phyloP scores from a whole-genome alignment of 2,113 vertebrate genomes.

The Megaceryle torquata region DNA sequence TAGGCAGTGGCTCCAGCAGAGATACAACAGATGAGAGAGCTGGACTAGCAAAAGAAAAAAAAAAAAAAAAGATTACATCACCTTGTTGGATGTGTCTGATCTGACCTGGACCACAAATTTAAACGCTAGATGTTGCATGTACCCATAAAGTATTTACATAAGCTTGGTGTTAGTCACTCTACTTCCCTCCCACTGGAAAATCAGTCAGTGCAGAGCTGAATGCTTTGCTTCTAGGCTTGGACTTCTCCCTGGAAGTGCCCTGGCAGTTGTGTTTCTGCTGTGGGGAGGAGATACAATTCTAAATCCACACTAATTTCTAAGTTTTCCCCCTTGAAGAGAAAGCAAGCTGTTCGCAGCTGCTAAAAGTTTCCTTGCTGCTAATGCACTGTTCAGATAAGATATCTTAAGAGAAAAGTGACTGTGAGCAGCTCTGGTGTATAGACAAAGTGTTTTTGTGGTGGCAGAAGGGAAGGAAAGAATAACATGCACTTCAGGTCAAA shows the following conservation, averaged over 20 bases:
- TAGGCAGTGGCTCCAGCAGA: not conserved
- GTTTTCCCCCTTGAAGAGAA: not conserved
- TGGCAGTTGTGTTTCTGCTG: fast-evolving
- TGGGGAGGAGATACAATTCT: not conserved
- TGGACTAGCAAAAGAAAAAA: not conserved
- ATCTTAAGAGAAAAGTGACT: not conserved
- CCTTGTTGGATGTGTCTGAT: not conserved
- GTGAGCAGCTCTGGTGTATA: not conserved
- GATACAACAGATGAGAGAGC: not conserved
- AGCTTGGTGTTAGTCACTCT: not conserved
- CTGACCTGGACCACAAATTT: not conserved
- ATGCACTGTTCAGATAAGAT: fast-evolving
- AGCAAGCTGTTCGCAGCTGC: not conserved
- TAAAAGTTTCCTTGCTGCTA: not conserved
- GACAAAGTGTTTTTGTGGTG: not conserved
- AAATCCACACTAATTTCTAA: not conserved
- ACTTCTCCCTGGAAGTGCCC: not conserved
- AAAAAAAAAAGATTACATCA: not conserved
- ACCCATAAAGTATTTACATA: not conserved
- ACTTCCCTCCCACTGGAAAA: not conserved
- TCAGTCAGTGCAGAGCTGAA: not conserved
- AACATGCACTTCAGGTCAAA: not conserved
- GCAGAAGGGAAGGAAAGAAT: not conserved
- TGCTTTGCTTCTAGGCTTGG: not conserved
- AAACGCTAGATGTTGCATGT: not conserved